Conservation (phyloP, 92 coral and sea anemone species). For the Porites evermanni region DNA sequence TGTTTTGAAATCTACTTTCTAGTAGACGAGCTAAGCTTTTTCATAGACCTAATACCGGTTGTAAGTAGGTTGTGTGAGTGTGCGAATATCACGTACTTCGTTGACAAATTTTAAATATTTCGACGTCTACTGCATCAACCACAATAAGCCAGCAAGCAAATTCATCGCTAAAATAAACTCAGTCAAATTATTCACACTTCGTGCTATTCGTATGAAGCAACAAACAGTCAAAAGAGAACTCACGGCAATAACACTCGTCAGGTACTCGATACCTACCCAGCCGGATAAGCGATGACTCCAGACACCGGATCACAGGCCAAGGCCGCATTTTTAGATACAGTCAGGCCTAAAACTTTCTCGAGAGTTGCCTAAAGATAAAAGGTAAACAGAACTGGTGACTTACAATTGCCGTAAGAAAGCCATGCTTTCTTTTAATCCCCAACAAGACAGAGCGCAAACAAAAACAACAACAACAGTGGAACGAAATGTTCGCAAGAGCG, state of each 20-base stretch:
- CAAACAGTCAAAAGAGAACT: background rate
- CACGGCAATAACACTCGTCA: background rate
- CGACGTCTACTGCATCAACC: background rate
- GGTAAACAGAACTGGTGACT: conserved; percentile 16
- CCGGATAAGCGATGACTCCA: conserved; percentile 93
- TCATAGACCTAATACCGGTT: background rate
- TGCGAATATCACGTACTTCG: background rate
- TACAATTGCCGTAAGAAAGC: conserved; percentile 15
- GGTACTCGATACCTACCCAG: conserved; percentile 70
- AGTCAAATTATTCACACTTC: conserved; percentile 9
- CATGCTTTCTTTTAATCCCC: conserved; percentile 9
- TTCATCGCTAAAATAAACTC: conserved; percentile 14
- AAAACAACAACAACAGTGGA: background rate
- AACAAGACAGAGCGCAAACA: background rate
- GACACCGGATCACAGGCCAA: conserved; percentile 89
- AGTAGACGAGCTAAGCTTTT: background rate
- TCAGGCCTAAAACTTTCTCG: conserved; percentile 93
- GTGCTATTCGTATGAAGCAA: conserved; percentile 5
- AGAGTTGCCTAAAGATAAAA: conserved; percentile 74
- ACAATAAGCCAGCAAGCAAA: background rate
- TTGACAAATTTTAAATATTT: background rate
- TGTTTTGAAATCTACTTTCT: conserved; percentile 4
- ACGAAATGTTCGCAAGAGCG: background rate
- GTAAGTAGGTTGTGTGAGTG: background rate
- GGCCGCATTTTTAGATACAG: conserved; percentile 83